These are phyloP conservation scores for Leiothrix lutea DNA, from an alignment of 2,113 vertebrate genomes.

Conservation along the genomic window DNA sequence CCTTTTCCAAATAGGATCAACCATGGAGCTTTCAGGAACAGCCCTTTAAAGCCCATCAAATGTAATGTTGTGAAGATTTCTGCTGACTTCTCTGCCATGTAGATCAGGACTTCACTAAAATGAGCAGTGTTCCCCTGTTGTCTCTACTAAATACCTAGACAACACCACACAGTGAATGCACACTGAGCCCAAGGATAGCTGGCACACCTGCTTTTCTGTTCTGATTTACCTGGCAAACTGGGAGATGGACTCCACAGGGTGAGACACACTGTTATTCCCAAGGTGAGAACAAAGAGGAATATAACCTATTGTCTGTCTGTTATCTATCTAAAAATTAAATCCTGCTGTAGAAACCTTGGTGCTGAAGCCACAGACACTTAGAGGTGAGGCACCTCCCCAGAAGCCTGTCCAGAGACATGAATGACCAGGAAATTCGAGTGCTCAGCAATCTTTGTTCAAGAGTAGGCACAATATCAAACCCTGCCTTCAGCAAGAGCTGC, in stretches of 20 bases:
- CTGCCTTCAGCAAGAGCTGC: neutral
- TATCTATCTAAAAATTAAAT: neutral
- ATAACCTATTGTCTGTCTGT: neutral
- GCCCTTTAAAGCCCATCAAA: neutral
- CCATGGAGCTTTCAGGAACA: conserved; percentile 15
- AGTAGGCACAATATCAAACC: neutral
- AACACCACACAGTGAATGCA: neutral
- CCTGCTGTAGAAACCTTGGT: neutral
- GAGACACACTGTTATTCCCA: neutral
- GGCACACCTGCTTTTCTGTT: neutral
- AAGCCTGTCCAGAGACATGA: neutral
- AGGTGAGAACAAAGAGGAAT: neutral
- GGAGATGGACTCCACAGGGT: neutral
- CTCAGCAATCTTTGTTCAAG: neutral
- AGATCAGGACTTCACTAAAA: neutral
- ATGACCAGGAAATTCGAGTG: neutral
- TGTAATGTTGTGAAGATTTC: neutral
- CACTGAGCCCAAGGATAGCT: neutral
- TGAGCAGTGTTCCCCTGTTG: neutral
- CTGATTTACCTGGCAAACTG: neutral
- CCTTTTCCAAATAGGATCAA: conserved; percentile 26
- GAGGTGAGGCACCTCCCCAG: neutral
- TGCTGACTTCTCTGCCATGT: neutral
- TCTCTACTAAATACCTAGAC: neutral
- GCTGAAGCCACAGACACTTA: neutral